A percentile compares a stretch with the other conserved stretches of the same genome.
Evolutionary conservation across 2,797 vertebrate species (phyloP).

Genomic region (Anomalospiza imberbis): DNA sequence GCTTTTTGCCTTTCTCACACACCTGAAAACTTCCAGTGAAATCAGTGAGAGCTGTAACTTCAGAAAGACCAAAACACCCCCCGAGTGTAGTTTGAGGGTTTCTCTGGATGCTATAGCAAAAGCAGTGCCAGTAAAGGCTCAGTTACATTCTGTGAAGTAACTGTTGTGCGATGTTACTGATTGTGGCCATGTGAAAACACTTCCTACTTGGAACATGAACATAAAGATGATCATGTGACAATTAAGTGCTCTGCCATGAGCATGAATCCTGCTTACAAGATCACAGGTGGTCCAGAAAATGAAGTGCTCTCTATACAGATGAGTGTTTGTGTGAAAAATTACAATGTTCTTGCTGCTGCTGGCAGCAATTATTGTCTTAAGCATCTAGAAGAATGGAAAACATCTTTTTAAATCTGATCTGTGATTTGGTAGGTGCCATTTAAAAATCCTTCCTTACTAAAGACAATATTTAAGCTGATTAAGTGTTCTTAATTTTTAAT

Average conservation of each 20-base stretch:
- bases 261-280: background rate
- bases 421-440: slow-evolving; percentile 6
- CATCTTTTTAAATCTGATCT: background rate
- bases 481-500: background rate
- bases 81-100: background rate
- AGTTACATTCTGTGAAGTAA: accelerated
- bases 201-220: background rate
- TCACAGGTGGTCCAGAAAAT: slow-evolving; percentile 7
- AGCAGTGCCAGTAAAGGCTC: background rate
- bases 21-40: background rate
- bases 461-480: background rate
- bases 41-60: background rate
- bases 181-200: background rate
- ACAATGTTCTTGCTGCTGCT: background rate
- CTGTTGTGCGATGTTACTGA: background rate
- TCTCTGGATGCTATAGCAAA: background rate
- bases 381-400: background rate
- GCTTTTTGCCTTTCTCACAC: background rate
- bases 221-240: background rate
- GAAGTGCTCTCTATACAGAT: background rate
- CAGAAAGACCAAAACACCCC: background rate
- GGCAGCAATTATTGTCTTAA: slow-evolving; percentile 6
- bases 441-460: background rate
- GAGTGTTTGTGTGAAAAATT: slow-evolving; percentile 13
- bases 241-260: background rate